Conservation (phyloP, 2,888 invertebrate genomes). For the Perdita meconis region DNA sequence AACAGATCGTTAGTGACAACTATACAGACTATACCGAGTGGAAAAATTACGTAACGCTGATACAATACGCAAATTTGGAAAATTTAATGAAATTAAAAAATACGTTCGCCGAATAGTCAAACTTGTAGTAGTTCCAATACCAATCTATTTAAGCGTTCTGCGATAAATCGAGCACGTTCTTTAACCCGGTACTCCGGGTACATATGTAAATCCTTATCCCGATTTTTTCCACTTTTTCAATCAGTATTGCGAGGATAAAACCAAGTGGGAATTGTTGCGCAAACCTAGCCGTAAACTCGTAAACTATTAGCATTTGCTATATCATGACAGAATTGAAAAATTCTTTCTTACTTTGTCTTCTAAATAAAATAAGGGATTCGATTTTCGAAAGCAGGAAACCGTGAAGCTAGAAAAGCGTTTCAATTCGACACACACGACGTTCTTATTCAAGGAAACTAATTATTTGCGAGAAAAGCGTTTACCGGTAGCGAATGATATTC, state of each 20-base stretch:
- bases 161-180: background rate
- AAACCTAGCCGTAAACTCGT: no score
- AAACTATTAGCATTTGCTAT: constrained; percentile 72
- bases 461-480: no score
- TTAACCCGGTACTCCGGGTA: no score
- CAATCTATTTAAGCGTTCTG: no score
- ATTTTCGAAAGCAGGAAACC: no score
- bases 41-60: background rate
- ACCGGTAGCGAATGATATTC: no score
- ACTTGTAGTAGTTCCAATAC: no score
- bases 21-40: background rate
- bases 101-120: no score
- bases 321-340: constrained; percentile 36
- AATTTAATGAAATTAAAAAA: background rate
- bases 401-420: background rate
- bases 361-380: no score
- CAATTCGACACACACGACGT: background rate
- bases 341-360: background rate
- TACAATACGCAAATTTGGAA: background rate
- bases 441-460: no score
- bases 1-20: background rate
- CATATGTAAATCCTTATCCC: no score
- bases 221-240: background rate
- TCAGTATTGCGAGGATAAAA: background rate
- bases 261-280: constrained; percentile 49